phyloP scores from a whole-genome alignment of 2,113 vertebrate species.

The Ranitomeya variabilis region DNA sequence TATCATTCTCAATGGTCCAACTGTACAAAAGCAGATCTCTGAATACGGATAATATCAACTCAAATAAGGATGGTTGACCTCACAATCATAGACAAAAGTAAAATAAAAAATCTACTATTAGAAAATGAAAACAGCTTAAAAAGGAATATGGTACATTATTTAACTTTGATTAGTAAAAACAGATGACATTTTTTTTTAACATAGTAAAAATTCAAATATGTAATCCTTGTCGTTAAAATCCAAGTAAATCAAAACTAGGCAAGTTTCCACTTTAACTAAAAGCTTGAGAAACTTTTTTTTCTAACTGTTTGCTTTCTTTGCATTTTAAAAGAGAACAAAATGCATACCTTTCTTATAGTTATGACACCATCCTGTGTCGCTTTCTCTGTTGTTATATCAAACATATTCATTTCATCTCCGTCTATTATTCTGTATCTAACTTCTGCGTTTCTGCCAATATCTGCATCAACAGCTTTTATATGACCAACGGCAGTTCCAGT shows the following conservation, averaged over 20 bases:
- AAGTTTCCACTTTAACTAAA: neutral
- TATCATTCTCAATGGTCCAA: no score
- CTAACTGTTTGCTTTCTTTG: no score
- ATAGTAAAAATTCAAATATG: neutral
- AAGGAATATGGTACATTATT: no score
- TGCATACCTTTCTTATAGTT: constrained; percentile 75
- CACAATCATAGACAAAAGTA: no score
- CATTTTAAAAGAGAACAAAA: constrained; percentile 15
- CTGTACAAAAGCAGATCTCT: no score
- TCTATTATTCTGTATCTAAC: constrained; percentile 79
- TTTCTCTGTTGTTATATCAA: constrained; percentile 77
- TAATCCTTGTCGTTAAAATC: neutral
- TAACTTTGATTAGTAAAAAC: no score
- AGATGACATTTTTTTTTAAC: no score
- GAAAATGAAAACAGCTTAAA: no score
- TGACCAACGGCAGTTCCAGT: constrained; percentile 76
- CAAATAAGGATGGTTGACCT: no score
- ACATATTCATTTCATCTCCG: constrained; percentile 78
- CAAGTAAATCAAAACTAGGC: neutral
- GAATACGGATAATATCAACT: no score
- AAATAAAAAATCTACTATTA: no score
- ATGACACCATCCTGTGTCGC: constrained; percentile 80
- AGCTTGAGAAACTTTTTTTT: no score
- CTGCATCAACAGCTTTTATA: constrained; percentile 78
- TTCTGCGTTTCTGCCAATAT: constrained; percentile 80